Evolutionary conservation across 2,797 vertebrate genomes (phyloP).

Genomic region (Artibeus lituratus): DNA sequence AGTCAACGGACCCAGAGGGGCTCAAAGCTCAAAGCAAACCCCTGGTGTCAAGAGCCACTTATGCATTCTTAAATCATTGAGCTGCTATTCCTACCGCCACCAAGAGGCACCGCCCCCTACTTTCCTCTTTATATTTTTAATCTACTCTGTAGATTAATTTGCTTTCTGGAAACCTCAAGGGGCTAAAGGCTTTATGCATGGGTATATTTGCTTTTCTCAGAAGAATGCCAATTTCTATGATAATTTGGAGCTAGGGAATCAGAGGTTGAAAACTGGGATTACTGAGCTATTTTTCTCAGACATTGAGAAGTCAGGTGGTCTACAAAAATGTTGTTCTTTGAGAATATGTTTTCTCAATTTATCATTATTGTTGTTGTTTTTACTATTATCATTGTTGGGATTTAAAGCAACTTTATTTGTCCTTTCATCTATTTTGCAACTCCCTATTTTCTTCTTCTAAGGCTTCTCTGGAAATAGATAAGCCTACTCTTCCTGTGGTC

Average conservation of each 20-base stretch:
- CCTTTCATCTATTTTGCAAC: not conserved
- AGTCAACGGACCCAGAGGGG: not conserved
- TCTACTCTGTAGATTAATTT: conserved; percentile 60
- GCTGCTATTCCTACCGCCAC: not conserved
- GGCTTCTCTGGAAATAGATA: not conserved
- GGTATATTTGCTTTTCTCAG: conserved; percentile 60
- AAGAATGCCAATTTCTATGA: conserved; percentile 18
- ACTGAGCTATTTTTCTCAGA: not conserved
- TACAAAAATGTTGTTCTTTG: not conserved
- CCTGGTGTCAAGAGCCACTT: conserved; percentile 21
- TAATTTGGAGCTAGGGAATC: not conserved
- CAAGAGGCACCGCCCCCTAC: not conserved
- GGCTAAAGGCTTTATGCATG: not conserved
- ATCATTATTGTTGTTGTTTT: not conserved
- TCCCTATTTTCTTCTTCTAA: not conserved
- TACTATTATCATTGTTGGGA: not conserved
- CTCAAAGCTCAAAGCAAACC: not conserved
- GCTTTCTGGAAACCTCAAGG: conserved; percentile 16
- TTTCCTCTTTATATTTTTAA: conserved; percentile 44
- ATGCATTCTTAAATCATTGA: conserved; percentile 36
- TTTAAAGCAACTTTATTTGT: not conserved
- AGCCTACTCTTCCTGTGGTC: not conserved
- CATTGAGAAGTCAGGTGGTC: not conserved
- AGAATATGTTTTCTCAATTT: not conserved
- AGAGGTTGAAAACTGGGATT: not conserved